phyloP scores from a whole-genome alignment of 2,888 invertebrate species.

The Leucoptera coffeella region DNA sequence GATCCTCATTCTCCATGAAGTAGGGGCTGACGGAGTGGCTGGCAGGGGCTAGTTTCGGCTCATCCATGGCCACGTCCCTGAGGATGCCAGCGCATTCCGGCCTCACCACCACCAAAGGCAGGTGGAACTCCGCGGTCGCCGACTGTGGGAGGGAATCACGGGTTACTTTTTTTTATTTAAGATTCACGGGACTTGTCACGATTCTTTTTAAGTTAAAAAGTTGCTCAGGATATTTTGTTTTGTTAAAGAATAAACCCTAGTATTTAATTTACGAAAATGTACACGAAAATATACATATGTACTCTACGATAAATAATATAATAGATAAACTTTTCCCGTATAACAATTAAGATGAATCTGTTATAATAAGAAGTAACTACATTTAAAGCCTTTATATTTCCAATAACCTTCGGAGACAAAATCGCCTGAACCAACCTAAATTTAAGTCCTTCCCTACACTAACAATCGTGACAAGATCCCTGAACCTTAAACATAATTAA shows the following conservation, averaged over 20 bases:
- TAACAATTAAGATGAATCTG: too few relatives aligned
- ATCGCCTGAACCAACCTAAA: too few relatives aligned
- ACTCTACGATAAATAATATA: too few relatives aligned
- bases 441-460: too few relatives aligned
- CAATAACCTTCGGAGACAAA: too few relatives aligned
- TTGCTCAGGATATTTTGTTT: neutral
- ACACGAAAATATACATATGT: too few relatives aligned
- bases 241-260: neutral
- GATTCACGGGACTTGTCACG: neutral
- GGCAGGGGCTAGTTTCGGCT: conserved; percentile 53
- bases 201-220: neutral
- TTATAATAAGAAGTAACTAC: too few relatives aligned
- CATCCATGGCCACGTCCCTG: conserved; percentile 53
- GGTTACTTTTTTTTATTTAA: neutral
- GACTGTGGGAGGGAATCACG: conserved; percentile 32
- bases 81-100: conserved; percentile 63
- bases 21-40: conserved; percentile 57
- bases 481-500: too few relatives aligned
- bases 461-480: too few relatives aligned
- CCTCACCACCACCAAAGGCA: conserved; percentile 61
- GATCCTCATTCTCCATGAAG: conserved; percentile 58
- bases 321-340: too few relatives aligned
- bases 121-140: conserved; percentile 60
- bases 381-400: too few relatives aligned
- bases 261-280: too few relatives aligned